Evolutionary conservation across 2,113 vertebrate species (phyloP).

Genomic region (Isichthys henryi): DNA sequence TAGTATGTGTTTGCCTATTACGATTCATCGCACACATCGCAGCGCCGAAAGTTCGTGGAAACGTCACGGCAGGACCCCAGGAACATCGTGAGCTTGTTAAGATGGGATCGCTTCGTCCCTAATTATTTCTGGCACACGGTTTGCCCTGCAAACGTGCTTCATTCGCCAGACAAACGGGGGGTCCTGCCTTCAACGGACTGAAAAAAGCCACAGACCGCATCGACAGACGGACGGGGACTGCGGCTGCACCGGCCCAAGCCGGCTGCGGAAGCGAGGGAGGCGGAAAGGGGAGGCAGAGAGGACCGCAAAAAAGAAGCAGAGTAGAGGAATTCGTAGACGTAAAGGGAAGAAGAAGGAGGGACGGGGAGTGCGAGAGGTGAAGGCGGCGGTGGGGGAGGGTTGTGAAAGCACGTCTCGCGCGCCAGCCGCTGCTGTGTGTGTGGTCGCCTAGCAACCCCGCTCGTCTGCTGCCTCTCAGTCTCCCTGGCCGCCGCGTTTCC

Average conservation of each 20-base stretch:
- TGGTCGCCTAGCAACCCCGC: constrained; percentile 20
- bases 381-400: constrained; percentile 9
- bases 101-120: background rate
- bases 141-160: background rate
- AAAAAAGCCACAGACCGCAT: background rate
- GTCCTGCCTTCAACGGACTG: background rate
- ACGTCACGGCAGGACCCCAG: background rate
- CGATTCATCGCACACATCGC: background rate
- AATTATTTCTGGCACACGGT: background rate
- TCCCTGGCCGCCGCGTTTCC: constrained; percentile 5
- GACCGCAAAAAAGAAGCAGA: background rate
- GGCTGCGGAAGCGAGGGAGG: background rate
- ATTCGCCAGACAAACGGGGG: background rate
- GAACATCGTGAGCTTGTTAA: background rate
- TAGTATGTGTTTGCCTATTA: background rate
- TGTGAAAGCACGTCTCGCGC: constrained; percentile 17
- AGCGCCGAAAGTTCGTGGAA: background rate
- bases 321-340: background rate
- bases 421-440: constrained; percentile 21
- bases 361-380: background rate
- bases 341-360: background rate
- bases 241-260: background rate
- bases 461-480: constrained; percentile 8
- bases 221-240: background rate
- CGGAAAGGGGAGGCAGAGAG: background rate